phyloP scores from a whole-genome alignment of 1,140 invertebrate genomes.

The Zaprionus ghesquierei region DNA sequence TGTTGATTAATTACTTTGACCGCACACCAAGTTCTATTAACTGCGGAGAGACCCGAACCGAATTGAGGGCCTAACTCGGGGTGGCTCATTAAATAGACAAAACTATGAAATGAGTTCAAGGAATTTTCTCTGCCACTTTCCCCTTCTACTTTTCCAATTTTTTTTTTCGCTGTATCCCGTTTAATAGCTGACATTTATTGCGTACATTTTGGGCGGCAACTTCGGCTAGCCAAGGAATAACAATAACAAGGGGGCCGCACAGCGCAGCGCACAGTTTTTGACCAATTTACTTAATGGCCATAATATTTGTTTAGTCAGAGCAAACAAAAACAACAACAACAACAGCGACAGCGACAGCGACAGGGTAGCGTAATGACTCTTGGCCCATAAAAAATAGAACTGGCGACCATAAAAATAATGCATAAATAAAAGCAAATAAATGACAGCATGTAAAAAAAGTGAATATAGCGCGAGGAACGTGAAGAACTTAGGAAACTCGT shows the following conservation, averaged over 20 bases:
- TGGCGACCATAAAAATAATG: constrained; percentile 73
- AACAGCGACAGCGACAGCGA: no score
- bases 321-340: constrained; percentile 67
- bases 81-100: constrained; percentile 45
- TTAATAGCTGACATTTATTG: constrained; percentile 50
- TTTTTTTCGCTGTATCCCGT: constrained; percentile 13
- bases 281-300: constrained; percentile 79
- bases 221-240: constrained; percentile 25
- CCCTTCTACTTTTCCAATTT: not conserved
- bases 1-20: constrained; percentile 72
- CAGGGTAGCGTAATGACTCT: constrained; percentile 58
- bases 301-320: constrained; percentile 80
- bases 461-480: not conserved
- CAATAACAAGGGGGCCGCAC: constrained; percentile 33
- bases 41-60: not conserved
- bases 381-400: constrained; percentile 53
- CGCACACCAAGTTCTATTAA: constrained; percentile 58
- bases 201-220: constrained; percentile 28
- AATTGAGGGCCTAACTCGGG: not conserved
- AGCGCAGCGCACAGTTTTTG: constrained; percentile 40
- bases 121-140: not conserved
- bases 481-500: constrained; percentile 5
- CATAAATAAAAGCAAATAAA: constrained; percentile 80
- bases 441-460: constrained; percentile 68
- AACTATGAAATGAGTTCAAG: constrained; percentile 35